Conservation (phyloP, 2,113 vertebrate genomes). For the Leucopsar rothschildi region DNA sequence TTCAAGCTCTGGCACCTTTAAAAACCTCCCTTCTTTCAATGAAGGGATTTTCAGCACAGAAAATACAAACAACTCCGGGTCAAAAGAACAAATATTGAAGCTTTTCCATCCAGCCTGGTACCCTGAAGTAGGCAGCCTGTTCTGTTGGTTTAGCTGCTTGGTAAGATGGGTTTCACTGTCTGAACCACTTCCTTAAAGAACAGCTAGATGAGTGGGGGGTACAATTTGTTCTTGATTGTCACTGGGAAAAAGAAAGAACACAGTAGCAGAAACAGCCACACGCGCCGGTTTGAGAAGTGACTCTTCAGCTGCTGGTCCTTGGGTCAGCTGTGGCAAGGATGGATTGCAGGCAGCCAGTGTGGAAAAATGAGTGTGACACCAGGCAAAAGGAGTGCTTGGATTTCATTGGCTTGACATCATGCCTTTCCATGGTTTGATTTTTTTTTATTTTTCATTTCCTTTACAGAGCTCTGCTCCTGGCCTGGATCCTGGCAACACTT, state of each 20-base stretch:
- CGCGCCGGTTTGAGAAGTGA: accelerated
- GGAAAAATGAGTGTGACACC: accelerated
- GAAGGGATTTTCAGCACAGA: not conserved
- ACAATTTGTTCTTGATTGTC: not conserved
- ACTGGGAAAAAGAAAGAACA: not conserved
- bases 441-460: not conserved
- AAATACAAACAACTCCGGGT: not conserved
- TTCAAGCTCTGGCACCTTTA: not conserved
- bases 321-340: accelerated
- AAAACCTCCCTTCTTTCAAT: not conserved
- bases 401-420: not conserved
- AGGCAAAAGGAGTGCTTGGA: not conserved
- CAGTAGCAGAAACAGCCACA: not conserved
- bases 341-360: not conserved
- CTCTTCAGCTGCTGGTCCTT: not conserved
- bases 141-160: not conserved
- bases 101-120: not conserved
- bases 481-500: not conserved
- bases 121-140: not conserved
- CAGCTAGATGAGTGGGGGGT: not conserved
- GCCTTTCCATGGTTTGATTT: not conserved
- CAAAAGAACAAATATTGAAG: not conserved
- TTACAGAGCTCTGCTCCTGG: not conserved
- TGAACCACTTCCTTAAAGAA: not conserved
- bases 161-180: not conserved